Evolutionary conservation across 2,888 invertebrate genomes (phyloP).

Genomic region (Calameuta pallipes): DNA sequence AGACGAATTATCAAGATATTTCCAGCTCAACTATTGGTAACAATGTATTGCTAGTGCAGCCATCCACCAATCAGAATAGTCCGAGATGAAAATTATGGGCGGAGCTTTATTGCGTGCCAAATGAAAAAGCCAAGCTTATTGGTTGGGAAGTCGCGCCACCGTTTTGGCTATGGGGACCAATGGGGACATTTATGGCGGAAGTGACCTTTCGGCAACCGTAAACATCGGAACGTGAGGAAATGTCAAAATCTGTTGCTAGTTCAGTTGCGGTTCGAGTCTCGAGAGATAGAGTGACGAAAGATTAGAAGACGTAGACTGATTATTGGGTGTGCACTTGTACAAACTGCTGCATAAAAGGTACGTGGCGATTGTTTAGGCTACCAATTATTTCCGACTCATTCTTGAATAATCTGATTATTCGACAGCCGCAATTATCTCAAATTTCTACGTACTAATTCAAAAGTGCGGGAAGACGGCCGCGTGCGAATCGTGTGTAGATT

Average conservation of each 20-base stretch:
- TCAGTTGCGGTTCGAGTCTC: background rate
- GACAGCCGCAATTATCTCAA: background rate
- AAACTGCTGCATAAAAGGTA: background rate
- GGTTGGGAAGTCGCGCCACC: background rate
- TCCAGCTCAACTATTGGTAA: background rate
- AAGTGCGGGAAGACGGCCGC: background rate
- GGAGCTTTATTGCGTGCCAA: background rate
- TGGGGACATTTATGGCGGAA: constrained; percentile 12
- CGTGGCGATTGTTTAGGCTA: background rate
- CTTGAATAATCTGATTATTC: background rate
- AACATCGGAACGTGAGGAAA: constrained; percentile 25
- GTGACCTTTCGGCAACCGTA: constrained; percentile 24
- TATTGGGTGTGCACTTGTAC: background rate
- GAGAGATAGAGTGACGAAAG: constrained; percentile 4
- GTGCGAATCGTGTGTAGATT: background rate
- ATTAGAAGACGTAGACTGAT: constrained; percentile 14
- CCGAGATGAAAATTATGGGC: background rate
- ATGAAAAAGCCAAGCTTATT: background rate
- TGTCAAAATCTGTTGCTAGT: constrained; percentile 19
- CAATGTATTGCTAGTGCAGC: background rate
- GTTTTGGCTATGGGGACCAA: background rate
- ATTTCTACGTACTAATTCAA: background rate
- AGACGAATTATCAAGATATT: background rate
- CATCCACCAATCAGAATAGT: background rate
- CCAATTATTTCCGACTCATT: background rate